Percentiles rank a stretch among this genome's conserved stretches.
Conservation (phyloP, 2,797 vertebrate genomes). For the Gephyroberyx darwinii region DNA sequence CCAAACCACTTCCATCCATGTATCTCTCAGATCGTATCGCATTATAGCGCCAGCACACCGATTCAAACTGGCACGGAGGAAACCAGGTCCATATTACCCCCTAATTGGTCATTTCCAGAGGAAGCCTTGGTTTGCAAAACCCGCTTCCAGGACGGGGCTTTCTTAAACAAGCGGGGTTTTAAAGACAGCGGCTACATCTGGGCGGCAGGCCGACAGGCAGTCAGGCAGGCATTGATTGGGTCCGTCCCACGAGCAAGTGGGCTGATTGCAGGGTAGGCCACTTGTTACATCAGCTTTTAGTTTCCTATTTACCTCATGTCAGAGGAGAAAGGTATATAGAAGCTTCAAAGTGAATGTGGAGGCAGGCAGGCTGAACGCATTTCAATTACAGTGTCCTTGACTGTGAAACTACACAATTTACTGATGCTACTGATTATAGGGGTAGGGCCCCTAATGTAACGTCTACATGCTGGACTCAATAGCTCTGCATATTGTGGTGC, state of each 20-base stretch:
- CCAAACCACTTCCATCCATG: conserved; percentile 81
- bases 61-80: conserved; percentile 80
- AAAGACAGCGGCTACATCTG: conserved; percentile 76
- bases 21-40: conserved; percentile 81
- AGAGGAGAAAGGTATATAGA: conserved; percentile 59
- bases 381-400: conserved; percentile 71
- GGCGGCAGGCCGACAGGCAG: conserved; percentile 54
- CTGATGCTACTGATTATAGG: conserved; percentile 76
- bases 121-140: conserved; percentile 78
- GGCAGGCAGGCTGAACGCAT: conserved; percentile 51
- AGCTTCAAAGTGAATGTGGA: conserved; percentile 63
- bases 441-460: conserved; percentile 58
- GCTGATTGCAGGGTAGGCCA: conserved; percentile 74
- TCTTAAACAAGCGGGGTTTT: conserved; percentile 78
- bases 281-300: conserved; percentile 73
- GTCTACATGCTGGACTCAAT: conserved; percentile 38
- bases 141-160: conserved; percentile 75
- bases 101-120: conserved; percentile 85
- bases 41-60: conserved; percentile 70
- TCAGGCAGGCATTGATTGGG: conserved; percentile 75
- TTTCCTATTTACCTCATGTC: conserved; percentile 76
- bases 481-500: conserved; percentile 25
- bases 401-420: conserved; percentile 75
- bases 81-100: conserved; percentile 78
- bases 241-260: conserved; percentile 68